Percentiles rank a stretch among this genome's conserved stretches.
Evolutionary conservation across 2,888 invertebrate genomes (phyloP).

Genomic region (Orchesella flavescens): DNA sequence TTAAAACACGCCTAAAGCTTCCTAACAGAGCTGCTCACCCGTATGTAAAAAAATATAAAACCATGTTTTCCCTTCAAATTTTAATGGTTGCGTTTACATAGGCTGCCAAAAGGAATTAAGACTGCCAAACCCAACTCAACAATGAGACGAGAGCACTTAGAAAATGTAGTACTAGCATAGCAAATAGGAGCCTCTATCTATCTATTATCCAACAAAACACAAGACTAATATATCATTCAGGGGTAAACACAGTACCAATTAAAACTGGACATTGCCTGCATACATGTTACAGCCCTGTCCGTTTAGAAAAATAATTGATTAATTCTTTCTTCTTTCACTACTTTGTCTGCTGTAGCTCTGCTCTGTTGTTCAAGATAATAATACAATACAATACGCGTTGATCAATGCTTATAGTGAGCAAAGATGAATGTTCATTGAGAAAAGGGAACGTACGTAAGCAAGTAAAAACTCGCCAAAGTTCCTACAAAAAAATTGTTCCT

Average conservation of each 20-base stretch:
- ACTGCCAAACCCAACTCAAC: too few relatives aligned
- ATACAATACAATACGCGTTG: conserved; percentile 6
- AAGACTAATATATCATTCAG: conserved; percentile 33
- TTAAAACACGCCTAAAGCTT: too few relatives aligned
- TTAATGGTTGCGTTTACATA: too few relatives aligned
- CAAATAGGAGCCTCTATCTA: too few relatives aligned
- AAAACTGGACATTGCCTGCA: conserved; percentile 43
- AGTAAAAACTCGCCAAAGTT: too few relatives aligned
- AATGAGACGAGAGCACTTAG: too few relatives aligned
- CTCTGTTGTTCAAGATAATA: conserved; percentile 1
- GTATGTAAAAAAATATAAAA: too few relatives aligned
- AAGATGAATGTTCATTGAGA: neutral
- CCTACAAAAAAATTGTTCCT: neutral
- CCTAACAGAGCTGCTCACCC: too few relatives aligned
- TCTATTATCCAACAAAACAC: too few relatives aligned
- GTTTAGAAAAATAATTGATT: conserved; percentile 38
- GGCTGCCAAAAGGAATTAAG: too few relatives aligned
- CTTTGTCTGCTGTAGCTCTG: conserved; percentile 1
- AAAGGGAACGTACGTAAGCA: neutral
- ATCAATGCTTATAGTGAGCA: neutral
- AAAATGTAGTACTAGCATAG: too few relatives aligned
- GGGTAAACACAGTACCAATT: conserved; percentile 49
- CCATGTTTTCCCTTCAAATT: too few relatives aligned
- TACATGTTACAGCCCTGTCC: conserved; percentile 18
- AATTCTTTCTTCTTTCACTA: neutral